Conservation (phyloP, 2,888 invertebrate genomes). For the Conus canariensis region DNA sequence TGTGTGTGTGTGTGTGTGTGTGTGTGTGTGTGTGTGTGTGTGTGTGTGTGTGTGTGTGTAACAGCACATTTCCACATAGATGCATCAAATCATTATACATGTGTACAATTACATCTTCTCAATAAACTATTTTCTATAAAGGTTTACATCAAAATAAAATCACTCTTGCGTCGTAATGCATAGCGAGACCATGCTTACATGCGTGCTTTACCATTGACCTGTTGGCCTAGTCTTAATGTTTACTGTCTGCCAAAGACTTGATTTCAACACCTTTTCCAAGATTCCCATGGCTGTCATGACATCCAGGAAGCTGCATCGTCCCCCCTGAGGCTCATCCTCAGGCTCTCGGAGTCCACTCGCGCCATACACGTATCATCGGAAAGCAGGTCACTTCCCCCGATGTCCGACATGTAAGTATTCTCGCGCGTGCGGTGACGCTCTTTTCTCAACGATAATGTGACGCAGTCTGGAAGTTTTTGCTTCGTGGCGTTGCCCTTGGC, state of each 20-base stretch:
- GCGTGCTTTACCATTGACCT: background rate
- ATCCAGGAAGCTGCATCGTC: conserved; percentile 17
- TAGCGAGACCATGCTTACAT: background rate
- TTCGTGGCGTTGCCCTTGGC: background rate
- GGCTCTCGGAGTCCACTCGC: conserved; percentile 16
- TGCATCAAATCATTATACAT: too few relatives aligned
- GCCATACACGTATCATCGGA: conserved; percentile 40
- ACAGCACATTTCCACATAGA: too few relatives aligned
- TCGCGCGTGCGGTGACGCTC: conserved; percentile 63
- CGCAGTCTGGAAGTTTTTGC: conserved; percentile 54
- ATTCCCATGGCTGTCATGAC: background rate
- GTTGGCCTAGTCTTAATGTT: background rate
- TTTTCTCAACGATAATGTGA: conserved; percentile 63
- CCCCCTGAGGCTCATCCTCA: conserved; percentile 13
- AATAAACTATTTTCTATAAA: background rate
- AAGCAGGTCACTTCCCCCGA: conserved; percentile 43
- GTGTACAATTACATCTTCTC: too few relatives aligned
- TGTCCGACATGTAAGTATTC: conserved; percentile 68
- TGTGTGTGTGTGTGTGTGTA: too few relatives aligned
- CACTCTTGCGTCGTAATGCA: background rate
- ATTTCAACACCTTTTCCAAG: background rate
- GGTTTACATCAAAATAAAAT: background rate
- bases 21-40: too few relatives aligned
- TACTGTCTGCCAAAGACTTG: background rate
- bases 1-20: too few relatives aligned